phyloP scores from a whole-genome alignment of 2,888 invertebrate genomes.

The Conchocele bisecta region DNA sequence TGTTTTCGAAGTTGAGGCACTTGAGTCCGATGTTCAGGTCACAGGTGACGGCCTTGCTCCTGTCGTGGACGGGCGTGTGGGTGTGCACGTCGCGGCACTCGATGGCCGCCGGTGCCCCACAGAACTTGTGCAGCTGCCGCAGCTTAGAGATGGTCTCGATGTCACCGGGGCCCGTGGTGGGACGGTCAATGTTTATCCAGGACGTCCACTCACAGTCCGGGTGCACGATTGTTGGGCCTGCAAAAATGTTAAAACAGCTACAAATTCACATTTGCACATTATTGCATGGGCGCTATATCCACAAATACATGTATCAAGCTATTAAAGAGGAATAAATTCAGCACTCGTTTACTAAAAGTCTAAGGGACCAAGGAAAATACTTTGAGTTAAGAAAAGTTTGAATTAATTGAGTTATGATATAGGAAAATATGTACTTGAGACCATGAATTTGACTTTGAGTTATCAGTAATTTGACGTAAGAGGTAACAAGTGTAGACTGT shows the following conservation, averaged over 20 bases:
- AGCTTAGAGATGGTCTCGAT: slow-evolving; percentile 73
- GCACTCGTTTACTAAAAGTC: too few relatives aligned
- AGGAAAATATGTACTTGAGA: too few relatives aligned
- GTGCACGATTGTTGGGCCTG: slow-evolving; percentile 57
- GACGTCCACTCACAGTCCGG: slow-evolving; percentile 76
- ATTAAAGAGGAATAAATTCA: too few relatives aligned
- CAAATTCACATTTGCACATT: background rate
- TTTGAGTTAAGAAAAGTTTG: too few relatives aligned
- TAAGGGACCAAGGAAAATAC: too few relatives aligned
- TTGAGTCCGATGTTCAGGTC: slow-evolving; percentile 82
- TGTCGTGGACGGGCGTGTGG: slow-evolving; percentile 87
- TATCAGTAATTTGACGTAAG: too few relatives aligned
- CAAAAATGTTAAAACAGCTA: background rate
- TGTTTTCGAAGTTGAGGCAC: slow-evolving; percentile 70
- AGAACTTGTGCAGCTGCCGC: slow-evolving; percentile 66
- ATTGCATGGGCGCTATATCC: background rate
- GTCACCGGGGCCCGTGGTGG: slow-evolving; percentile 72
- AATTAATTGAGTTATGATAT: too few relatives aligned
- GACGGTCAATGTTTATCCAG: slow-evolving; percentile 76
- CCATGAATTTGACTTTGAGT: too few relatives aligned
- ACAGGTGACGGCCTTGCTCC: slow-evolving; percentile 90
- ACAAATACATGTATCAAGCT: too few relatives aligned
- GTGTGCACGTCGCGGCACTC: slow-evolving; percentile 89
- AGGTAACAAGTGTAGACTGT: too few relatives aligned
- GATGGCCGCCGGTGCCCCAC: slow-evolving; percentile 85